These are phyloP conservation scores for Sipha flava DNA, from an alignment of 1,140 invertebrate species.

Conservation along the genomic window DNA sequence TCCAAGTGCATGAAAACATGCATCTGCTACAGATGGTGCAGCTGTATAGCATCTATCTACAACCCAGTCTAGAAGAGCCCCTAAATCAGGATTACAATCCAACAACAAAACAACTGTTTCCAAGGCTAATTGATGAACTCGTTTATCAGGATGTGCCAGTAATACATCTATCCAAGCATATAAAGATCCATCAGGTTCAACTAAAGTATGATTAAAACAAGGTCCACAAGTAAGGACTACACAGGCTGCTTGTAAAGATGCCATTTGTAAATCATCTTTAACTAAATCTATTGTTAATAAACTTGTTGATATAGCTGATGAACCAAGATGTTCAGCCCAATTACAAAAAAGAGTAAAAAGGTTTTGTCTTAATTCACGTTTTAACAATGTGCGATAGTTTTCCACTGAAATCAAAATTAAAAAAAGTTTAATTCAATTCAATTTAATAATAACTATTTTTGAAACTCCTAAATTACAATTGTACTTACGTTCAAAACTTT, in stretches of 20 bases:
- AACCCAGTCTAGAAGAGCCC: conserved; percentile 89
- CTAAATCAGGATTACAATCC: conserved; percentile 93
- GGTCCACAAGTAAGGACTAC: conserved; percentile 89
- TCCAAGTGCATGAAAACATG: conserved; percentile 88
- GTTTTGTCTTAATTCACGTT: conserved; percentile 73
- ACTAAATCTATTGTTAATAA: neutral
- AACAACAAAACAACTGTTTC: conserved; percentile 89
- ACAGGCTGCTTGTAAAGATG: conserved; percentile 79
- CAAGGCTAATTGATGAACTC: conserved; percentile 80
- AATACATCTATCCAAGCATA: conserved; percentile 91
- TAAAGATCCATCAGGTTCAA: conserved; percentile 72
- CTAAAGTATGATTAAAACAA: conserved; percentile 80
- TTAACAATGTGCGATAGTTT: conserved; percentile 71
- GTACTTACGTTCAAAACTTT: conserved; percentile 75
- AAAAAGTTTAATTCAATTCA: too few relatives aligned
- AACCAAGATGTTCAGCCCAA: conserved; percentile 78
- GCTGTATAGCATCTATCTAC: conserved; percentile 96
- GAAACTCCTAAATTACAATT: too few relatives aligned
- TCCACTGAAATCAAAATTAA: conserved; percentile 77
- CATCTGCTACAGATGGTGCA: conserved; percentile 77
- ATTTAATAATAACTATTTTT: too few relatives aligned
- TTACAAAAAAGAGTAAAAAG: conserved; percentile 85
- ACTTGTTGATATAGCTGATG: conserved; percentile 14
- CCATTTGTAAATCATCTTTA: conserved; percentile 52
- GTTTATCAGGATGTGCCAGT: conserved; percentile 77